These are phyloP conservation scores for Atherinomorus stipes DNA, from an alignment of 2,113 vertebrate species.

Conservation along the genomic window DNA sequence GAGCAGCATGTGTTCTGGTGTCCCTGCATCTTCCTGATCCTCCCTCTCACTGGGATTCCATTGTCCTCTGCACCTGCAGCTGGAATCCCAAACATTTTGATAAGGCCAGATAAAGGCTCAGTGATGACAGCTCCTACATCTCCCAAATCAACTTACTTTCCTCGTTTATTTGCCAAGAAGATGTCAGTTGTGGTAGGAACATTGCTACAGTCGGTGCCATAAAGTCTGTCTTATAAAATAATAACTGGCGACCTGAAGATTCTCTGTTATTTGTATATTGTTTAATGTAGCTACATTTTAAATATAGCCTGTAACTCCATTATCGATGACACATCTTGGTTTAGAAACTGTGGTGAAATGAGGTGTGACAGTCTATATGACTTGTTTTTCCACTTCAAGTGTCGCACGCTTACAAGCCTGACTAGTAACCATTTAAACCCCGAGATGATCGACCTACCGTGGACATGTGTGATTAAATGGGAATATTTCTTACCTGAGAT, in stretches of 20 bases:
- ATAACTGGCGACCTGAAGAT: no score
- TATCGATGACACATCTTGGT: neutral
- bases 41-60: conserved; percentile 41
- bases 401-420: conserved; percentile 8
- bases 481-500: conserved; percentile 54
- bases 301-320: no score
- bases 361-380: neutral
- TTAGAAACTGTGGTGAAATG: conserved; percentile 13
- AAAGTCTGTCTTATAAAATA: no score
- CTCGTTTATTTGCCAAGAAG: neutral
- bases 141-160: neutral
- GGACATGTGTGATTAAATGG: no score
- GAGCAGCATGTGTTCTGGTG: no score
- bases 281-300: no score
- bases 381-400: conserved; percentile 40
- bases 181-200: neutral
- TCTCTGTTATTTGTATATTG: no score
- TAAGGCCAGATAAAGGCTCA: conserved; percentile 14
- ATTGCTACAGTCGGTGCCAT: no score
- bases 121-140: conserved; percentile 13
- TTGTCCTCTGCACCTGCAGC: conserved; percentile 59
- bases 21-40: neutral
- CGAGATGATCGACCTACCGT: no score
- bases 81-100: conserved; percentile 59
- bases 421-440: neutral